A percentile compares a stretch with the other conserved stretches of the same genome.
phyloP scores from a whole-genome alignment of 2,888 invertebrate genomes.

The Dryobota labecula region DNA sequence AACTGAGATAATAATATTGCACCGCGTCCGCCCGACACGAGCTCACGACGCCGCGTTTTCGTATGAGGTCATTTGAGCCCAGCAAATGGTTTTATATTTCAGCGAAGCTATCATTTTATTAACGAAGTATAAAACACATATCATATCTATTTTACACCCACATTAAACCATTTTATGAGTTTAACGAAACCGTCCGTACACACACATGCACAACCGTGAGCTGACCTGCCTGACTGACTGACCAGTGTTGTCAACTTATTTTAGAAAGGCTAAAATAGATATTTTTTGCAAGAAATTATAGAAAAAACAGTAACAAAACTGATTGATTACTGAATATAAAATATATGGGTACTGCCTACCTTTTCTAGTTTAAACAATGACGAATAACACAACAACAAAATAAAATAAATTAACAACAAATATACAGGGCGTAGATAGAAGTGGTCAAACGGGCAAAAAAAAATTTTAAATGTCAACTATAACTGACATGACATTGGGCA shows the following conservation, averaged over 20 bases:
- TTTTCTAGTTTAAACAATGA: neutral
- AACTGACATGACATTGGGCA: neutral
- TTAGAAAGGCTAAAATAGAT: neutral
- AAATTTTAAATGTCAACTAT: neutral
- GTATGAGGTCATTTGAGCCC: conserved; percentile 68
- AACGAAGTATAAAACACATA: neutral
- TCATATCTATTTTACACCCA: neutral
- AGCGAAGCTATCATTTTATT: conserved; percentile 39
- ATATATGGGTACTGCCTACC: neutral
- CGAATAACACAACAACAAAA: neutral
- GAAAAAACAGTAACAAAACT: neutral
- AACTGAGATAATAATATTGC: conserved; percentile 38
- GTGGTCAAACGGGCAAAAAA: neutral
- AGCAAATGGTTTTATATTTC: conserved; percentile 67
- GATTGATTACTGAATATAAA: neutral
- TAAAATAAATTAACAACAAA: too few species aligned
- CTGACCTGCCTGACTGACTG: neutral
- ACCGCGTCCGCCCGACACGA: conserved; percentile 51
- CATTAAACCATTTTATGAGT: neutral
- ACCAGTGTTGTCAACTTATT: neutral
- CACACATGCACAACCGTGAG: neutral
- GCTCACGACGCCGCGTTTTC: conserved; percentile 50
- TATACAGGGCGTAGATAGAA: neutral
- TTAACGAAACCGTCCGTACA: neutral
- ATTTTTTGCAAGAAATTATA: neutral